Conservation (phyloP, 2,113 vertebrate species). For the Sitta europaea region DNA sequence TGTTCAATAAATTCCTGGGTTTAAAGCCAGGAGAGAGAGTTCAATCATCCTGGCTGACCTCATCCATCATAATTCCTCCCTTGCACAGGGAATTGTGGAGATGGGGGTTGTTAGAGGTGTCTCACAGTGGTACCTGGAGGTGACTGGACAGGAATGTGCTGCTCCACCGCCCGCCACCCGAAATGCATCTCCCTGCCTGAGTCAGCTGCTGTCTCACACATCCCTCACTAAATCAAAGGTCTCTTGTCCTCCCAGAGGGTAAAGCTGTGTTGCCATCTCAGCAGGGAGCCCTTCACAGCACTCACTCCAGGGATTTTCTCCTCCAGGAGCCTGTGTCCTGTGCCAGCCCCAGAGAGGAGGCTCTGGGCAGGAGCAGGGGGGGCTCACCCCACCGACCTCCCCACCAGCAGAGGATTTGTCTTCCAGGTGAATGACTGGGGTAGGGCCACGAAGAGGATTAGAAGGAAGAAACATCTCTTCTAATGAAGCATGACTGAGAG, state of each 20-base stretch:
- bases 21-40: neutral
- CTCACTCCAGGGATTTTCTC: neutral
- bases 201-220: neutral
- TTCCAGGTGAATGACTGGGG: neutral
- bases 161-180: fast-evolving
- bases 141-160: neutral
- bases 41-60: slow-evolving; percentile 4
- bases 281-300: neutral
- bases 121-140: fast-evolving
- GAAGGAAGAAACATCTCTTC: neutral
- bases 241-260: neutral
- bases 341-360: neutral
- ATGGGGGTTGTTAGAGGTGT: neutral
- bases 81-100: neutral
- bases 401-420: neutral
- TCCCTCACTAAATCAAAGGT: neutral
- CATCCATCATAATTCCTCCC: neutral
- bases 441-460: neutral
- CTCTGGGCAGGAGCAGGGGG: neutral
- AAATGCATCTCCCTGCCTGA: neutral
- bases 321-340: fast-evolving
- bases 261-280: neutral
- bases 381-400: fast-evolving
- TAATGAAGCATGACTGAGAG: fast-evolving
- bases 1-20: slow-evolving; percentile 1